A percentile compares a stretch with the other conserved stretches of the same genome.
These are phyloP conservation scores for Polymixis flavicincta DNA, from an alignment of 2,888 invertebrate species.

Conservation along the genomic window DNA sequence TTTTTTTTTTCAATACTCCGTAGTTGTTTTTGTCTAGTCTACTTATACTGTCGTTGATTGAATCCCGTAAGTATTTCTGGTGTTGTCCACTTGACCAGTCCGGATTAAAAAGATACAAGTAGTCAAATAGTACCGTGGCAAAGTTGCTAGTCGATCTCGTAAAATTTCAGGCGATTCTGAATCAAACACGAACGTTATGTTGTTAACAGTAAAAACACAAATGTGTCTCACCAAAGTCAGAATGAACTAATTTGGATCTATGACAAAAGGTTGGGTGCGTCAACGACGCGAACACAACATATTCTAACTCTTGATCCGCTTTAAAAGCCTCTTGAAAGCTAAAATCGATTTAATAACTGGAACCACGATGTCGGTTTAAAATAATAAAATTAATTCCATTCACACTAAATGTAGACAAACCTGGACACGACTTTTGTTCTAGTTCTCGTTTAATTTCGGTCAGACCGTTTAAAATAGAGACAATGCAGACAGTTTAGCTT, in stretches of 20 bases:
- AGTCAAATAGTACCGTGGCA: not conserved
- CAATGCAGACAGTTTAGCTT: not conserved
- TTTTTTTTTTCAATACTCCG: not conserved
- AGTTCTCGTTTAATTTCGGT: not conserved
- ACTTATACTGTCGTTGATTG: not conserved
- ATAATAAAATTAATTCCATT: not conserved
- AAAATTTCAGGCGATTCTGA: not conserved
- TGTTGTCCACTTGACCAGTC: not conserved
- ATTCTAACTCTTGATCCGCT: not conserved
- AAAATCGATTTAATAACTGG: not conserved
- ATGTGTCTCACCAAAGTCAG: not conserved
- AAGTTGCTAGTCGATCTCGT: not conserved
- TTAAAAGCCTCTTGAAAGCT: not conserved
- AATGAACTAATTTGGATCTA: not conserved
- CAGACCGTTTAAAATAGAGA: not conserved
- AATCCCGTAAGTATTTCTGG: not conserved
- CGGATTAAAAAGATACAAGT: not conserved
- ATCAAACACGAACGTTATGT: not conserved
- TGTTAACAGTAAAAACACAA: not conserved
- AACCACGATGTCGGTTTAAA: not conserved
- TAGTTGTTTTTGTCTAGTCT: too few species aligned
- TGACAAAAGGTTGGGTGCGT: not conserved
- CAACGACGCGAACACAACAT: not conserved
- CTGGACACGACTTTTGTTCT: not conserved
- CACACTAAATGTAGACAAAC: not conserved